Evolutionary conservation across 1,140 invertebrate genomes (phyloP).

Genomic region (Drosophila virilis): DNA sequence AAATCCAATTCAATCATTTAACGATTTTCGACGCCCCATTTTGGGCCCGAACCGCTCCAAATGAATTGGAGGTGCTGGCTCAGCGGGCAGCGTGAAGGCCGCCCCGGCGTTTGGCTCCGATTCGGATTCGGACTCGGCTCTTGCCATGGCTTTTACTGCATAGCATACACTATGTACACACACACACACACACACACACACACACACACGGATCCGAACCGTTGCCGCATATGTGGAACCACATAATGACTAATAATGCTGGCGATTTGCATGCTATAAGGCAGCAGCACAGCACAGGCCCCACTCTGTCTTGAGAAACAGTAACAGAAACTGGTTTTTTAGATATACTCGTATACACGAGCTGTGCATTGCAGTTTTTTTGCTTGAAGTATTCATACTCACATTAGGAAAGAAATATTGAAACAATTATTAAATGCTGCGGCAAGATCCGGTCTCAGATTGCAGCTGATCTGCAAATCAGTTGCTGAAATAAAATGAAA

Average conservation of each 20-base stretch:
- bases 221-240: constrained; percentile 6
- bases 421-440: constrained; percentile 41
- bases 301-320: constrained; percentile 39
- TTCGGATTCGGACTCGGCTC: background rate
- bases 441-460: constrained; percentile 39
- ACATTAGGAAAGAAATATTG: constrained; percentile 24
- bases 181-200: constrained; percentile 7
- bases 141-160: constrained; percentile 19
- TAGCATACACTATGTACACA: background rate
- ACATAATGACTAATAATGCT: constrained; percentile 59
- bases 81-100: constrained; percentile 47
- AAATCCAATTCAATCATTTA: constrained; percentile 54
- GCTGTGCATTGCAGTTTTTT: constrained; percentile 9
- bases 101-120: constrained; percentile 10
- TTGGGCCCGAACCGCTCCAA: constrained; percentile 37
- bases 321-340: constrained; percentile 45
- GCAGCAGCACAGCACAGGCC: constrained; percentile 17
- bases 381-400: constrained; percentile 5
- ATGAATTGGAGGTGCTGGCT: constrained; percentile 38
- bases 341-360: constrained; percentile 1
- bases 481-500: constrained; percentile 18
- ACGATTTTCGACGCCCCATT: constrained; percentile 55
- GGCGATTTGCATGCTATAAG: constrained; percentile 56
- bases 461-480: constrained; percentile 7
- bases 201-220: constrained; percentile 1